These are phyloP conservation scores for Baronia brevicornis DNA, from an alignment of 2,888 invertebrate genomes.

Conservation along the genomic window DNA sequence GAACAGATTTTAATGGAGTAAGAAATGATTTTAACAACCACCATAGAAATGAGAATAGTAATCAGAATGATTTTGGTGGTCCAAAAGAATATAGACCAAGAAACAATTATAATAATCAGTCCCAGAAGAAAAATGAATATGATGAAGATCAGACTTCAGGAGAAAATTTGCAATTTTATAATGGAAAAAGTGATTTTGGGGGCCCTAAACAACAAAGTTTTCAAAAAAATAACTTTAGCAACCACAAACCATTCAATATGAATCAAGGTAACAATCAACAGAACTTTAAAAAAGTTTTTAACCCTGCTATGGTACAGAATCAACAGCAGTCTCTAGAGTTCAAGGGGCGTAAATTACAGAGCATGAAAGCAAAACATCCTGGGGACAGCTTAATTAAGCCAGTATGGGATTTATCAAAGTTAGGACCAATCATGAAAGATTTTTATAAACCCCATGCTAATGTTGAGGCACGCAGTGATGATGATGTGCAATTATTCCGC, in stretches of 20 bases:
- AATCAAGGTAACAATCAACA: conserved; percentile 52
- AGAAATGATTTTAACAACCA: conserved; percentile 55
- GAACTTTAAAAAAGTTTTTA: conserved; percentile 55
- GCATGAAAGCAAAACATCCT: conserved; percentile 81
- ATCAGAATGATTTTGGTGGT: conserved; percentile 64
- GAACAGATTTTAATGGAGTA: conserved; percentile 66
- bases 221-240: conserved; percentile 54
- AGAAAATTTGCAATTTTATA: conserved; percentile 63
- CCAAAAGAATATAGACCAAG: conserved; percentile 62
- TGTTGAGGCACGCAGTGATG: conserved; percentile 79
- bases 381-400: conserved; percentile 85
- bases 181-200: conserved; percentile 63
- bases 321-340: conserved; percentile 42
- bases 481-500: conserved; percentile 86
- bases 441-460: conserved; percentile 91
- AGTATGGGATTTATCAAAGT: conserved; percentile 84
- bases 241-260: conserved; percentile 49
- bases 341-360: conserved; percentile 73
- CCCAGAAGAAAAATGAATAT: conserved; percentile 52
- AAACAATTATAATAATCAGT: conserved; percentile 57
- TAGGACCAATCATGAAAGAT: conserved; percentile 92
- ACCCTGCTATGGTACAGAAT: conserved; percentile 40
- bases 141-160: conserved; percentile 50
- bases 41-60: conserved; percentile 56
- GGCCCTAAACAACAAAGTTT: conserved; percentile 61